Evolutionary conservation across 2,888 invertebrate genomes (phyloP), one percentile per base, ranked within the genome.

Genomic region (Noctua janthina): DNA sequence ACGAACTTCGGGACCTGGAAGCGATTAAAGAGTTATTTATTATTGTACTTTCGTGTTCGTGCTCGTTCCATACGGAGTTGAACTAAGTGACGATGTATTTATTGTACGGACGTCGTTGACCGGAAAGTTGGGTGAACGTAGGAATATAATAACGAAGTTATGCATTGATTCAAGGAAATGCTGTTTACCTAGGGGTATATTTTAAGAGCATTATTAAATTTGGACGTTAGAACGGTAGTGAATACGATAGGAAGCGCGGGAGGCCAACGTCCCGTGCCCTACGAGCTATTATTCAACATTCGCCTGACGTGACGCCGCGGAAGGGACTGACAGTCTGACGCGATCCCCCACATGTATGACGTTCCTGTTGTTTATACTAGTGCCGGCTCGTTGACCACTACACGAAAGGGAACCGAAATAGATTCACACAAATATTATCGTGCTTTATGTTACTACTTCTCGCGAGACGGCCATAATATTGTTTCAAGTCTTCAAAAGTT

Each of bases 241-340:
- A 79, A 78, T 78, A 74, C 74, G 79, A 85, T 85, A 85, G 84
- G 88, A 91, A 91, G 89, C 89, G 91, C 92, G 94, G 93, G 93
- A 94, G 96, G 95, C 94, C 95, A 95, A 95, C 90, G 95, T 93
- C 94, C 94, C 92, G 87, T 93, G 91, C 94, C 96, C 96, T 91
- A 92, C 95, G 91, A 92, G 88, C 91, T 92, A 92, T 93, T 92
- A 92, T 92, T 90, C 87, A 90, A 89, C 89, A 90, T 83, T 91
- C 91, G 89, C 88, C 88, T 90, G 88, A 91, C 91, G 90, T 90
- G 92, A 89, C 91, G 90, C 86, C 91, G 85, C 93, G 93, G 92
- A 92, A 94, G 93, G 93, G 94, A 93, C 93, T 91, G 91, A 91
- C 92, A 91, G 94, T 93, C 93, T 91, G 91, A 91, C 92, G 91